phyloP scores from a whole-genome alignment of 2,797 vertebrate species.

The Morus bassanus region DNA sequence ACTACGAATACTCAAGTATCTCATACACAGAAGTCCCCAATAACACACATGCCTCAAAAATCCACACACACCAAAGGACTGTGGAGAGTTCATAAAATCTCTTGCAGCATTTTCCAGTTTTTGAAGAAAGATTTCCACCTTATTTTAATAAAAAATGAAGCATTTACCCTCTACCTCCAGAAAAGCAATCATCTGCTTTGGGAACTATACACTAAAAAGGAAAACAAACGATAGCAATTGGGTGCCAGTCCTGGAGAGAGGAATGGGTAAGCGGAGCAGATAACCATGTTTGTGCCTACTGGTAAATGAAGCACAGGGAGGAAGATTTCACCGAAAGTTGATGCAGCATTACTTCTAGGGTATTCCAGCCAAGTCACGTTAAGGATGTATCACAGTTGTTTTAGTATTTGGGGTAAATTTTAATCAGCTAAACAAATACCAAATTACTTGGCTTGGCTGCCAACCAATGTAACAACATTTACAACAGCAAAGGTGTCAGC shows the following conservation, averaged over 20 bases:
- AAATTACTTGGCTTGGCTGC: background rate
- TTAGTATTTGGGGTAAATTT: background rate
- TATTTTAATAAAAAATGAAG: background rate
- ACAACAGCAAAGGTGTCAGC: background rate
- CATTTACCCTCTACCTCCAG: background rate
- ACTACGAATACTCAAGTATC: background rate
- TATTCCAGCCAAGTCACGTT: background rate
- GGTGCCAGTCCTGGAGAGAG: background rate
- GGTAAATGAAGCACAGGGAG: fast-evolving
- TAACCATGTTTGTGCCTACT: background rate
- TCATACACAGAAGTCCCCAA: background rate
- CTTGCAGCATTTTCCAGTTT: background rate
- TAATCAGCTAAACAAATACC: background rate
- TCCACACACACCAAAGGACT: background rate
- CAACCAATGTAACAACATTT: background rate
- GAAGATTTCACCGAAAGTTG: background rate
- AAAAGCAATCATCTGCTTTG: background rate
- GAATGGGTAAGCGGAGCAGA: background rate
- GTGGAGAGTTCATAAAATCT: background rate
- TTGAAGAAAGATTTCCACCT: background rate
- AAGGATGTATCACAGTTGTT: background rate
- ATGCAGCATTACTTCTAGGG: background rate
- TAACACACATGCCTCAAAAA: background rate
- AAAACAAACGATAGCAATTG: background rate
- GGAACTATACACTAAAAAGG: background rate